phyloP scores from a whole-genome alignment of 2,113 vertebrate species.

The Agelaius tricolor region DNA sequence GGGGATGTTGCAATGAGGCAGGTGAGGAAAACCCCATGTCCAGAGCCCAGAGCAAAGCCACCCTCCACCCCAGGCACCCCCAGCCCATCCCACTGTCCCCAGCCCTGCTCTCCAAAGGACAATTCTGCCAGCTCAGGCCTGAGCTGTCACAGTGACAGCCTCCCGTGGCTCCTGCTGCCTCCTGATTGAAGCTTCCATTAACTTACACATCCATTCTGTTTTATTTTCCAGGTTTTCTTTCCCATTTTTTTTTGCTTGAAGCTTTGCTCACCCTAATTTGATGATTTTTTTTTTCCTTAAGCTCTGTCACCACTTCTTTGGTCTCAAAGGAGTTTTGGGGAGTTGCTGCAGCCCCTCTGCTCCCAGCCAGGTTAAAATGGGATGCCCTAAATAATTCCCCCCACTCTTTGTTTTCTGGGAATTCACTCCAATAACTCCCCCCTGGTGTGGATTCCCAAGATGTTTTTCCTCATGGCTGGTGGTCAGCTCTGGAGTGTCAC shows the following conservation, averaged over 20 bases:
- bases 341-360: background rate
- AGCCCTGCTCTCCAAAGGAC: rapidly evolving
- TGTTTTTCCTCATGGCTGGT: slow-evolving; percentile 11
- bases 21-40: rapidly evolving
- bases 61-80: background rate
- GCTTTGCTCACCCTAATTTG: slow-evolving; percentile 43
- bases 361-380: slow-evolving; percentile 29
- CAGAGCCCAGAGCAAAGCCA: background rate
- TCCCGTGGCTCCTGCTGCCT: background rate
- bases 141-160: background rate
- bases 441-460: background rate
- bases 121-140: background rate
- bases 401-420: slow-evolving; percentile 4
- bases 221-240: background rate
- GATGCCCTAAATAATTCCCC: slow-evolving; percentile 33
- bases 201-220: background rate
- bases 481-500: background rate
- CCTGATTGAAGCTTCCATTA: background rate
- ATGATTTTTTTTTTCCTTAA: slow-evolving; percentile 16
- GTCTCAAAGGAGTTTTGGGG: slow-evolving; percentile 57
- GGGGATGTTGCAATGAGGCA: background rate
- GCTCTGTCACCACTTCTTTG: background rate
- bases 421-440: slow-evolving; percentile 4
- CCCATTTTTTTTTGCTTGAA: slow-evolving; percentile 12
- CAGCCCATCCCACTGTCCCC: background rate